Conservation (phyloP, 2,797 vertebrate species). For the Characodon lateralis region DNA sequence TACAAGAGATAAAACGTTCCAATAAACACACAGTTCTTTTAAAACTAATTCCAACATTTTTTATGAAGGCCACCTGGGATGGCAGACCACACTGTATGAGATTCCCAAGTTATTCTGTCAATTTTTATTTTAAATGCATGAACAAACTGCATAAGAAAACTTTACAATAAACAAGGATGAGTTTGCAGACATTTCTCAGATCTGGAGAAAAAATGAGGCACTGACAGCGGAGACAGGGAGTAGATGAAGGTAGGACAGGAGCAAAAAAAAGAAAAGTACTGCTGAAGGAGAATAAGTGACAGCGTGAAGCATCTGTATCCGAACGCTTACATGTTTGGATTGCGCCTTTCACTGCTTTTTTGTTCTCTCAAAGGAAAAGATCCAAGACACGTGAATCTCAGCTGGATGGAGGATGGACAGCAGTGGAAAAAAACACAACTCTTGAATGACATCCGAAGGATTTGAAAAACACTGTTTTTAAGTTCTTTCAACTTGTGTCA, state of each 20-base stretch:
- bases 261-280: constrained; percentile 2
- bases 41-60: constrained; percentile 11
- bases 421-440: constrained; percentile 21
- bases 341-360: constrained; percentile 21
- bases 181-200: constrained; percentile 46
- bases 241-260: constrained; percentile 18
- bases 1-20: not conserved
- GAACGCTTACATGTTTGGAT: not conserved
- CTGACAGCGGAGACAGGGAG: constrained; percentile 4
- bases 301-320: constrained; percentile 35
- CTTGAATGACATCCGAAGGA: constrained; percentile 16
- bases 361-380: constrained; percentile 22
- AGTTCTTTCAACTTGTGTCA: constrained; percentile 6
- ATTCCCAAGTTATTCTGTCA: not conserved
- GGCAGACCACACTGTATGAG: constrained; percentile 12
- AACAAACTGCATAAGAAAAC: constrained; percentile 18
- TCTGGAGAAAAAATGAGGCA: constrained; percentile 36
- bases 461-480: constrained; percentile 18
- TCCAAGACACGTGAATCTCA: constrained; percentile 14
- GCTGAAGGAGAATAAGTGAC: constrained; percentile 45
- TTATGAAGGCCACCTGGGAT: constrained; percentile 20
- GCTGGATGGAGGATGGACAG: constrained; percentile 16
- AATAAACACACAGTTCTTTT: not conserved
- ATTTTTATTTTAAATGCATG: constrained; percentile 3
- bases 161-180: constrained; percentile 18